Percentiles rank a stretch among this genome's conserved stretches.
Evolutionary conservation across 1,140 invertebrate genomes (phyloP).

Genomic region (Scaptomyza montana): DNA sequence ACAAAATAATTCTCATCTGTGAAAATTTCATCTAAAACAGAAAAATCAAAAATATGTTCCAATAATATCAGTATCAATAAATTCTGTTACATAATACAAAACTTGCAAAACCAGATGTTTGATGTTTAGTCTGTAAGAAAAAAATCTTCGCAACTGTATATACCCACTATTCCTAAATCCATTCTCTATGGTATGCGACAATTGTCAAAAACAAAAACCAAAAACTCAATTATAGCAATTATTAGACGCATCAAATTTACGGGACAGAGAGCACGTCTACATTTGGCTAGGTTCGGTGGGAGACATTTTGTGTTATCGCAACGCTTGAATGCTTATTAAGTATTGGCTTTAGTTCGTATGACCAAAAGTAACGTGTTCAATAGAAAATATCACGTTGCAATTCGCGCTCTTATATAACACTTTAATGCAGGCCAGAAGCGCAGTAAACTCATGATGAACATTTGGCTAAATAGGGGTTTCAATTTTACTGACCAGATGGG

Average conservation of each 20-base stretch:
- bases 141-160: not conserved
- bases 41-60: no score
- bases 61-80: no score
- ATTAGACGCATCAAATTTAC: not conserved
- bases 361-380: constrained; percentile 9
- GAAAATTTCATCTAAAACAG: no score
- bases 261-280: not conserved
- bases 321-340: constrained; percentile 33
- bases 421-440: constrained; percentile 3
- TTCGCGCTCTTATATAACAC: constrained; percentile 27
- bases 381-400: constrained; percentile 40
- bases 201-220: constrained; percentile 4
- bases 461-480: constrained; percentile 17
- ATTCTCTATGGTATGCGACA: not conserved
- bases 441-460: constrained; percentile 32
- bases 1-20: no score
- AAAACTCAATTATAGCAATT: constrained; percentile 7
- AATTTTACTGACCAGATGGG: constrained; percentile 9
- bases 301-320: not conserved
- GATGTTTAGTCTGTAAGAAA: no score
- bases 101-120: no score
- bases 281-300: constrained; percentile 18
- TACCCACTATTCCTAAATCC: no score
- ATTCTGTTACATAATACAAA: no score
- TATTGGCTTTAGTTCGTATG: constrained; percentile 7